Conservation (phyloP, 2,888 invertebrate species). For the Cyaniris semiargus region DNA sequence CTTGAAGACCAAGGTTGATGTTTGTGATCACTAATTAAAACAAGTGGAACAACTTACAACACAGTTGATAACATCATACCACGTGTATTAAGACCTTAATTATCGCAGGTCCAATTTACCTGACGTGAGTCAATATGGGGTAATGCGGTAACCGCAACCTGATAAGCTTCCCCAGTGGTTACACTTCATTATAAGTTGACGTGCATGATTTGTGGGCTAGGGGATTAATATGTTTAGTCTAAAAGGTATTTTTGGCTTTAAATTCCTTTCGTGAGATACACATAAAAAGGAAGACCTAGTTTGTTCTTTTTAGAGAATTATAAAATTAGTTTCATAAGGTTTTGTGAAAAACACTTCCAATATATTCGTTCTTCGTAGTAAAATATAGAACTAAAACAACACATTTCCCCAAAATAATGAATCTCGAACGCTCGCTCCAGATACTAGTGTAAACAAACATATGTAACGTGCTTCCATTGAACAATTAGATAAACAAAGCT, state of each 20-base stretch:
- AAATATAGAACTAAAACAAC: background rate
- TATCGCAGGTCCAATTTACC: background rate
- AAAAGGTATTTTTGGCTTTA: background rate
- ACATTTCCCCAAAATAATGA: constrained; percentile 11
- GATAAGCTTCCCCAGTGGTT: constrained; percentile 11
- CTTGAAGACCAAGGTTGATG: no score
- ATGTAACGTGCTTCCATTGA: constrained; percentile 19
- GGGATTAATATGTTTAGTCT: background rate
- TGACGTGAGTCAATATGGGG: constrained; percentile 6
- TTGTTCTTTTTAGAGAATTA: no score
- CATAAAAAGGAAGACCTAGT: no score
- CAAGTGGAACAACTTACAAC: background rate
- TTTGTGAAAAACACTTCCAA: background rate
- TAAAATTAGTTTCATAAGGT: background rate
- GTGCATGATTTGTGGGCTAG: background rate
- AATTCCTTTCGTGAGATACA: background rate
- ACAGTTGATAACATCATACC: background rate
- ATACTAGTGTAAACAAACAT: constrained; percentile 27
- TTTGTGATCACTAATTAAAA: background rate
- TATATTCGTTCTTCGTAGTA: background rate
- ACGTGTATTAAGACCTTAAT: background rate
- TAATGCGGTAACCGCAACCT: background rate
- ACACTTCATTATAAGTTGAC: constrained; percentile 17
- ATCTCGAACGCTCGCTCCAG: background rate
- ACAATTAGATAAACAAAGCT: constrained; percentile 25